Evolutionary conservation across 1,140 invertebrate genomes (phyloP), one percentile per base, ranked within the genome.

Genomic region (Pristionchus pacificus): DNA sequence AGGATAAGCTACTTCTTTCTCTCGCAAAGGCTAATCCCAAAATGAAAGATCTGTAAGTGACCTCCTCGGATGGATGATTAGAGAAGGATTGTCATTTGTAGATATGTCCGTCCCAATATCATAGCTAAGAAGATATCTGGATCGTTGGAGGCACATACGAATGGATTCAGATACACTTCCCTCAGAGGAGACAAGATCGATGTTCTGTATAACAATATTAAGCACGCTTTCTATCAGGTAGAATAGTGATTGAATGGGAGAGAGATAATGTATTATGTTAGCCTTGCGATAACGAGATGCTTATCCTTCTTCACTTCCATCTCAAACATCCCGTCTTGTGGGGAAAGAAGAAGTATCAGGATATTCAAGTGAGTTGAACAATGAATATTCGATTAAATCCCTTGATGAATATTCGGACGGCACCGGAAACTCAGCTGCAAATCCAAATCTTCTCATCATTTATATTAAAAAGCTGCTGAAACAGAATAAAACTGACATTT

Each of bases 261-360:
- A 49, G 6, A 49, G 6, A 49, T 49, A 19, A 49, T 10, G 6
- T 49, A 19, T 49, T 49, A 19, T 49, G 38, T 49, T 19, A 49
- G 87, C 96, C 97, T 0, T 98, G 96, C 85, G 96, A 98, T 86
- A 92, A 93, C 70, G 97, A 99, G 88, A 98, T 98, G 95, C 97
- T 99, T 65, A 98, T 99, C 83, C 85, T 99, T 6, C 87, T 99
- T 60, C 97, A 99, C 88, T 99, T 98, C 84, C 93, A 98, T 87
- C 87, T 99, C 31, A 98, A 95, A 89, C 92, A 98, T 85, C 93
- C 95, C 31, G 97, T 98, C 74, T 91, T 98, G 91, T 97, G 97
- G 88, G 95, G 95, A 72, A 99, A 98, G 86, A 98, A 98, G 87
- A 98, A 98, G 83, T 95, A 98, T 81, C 89, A 93, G 3, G 96